phyloP scores from a whole-genome alignment of 2,113 vertebrate species.

The Silurus meridionalis region DNA sequence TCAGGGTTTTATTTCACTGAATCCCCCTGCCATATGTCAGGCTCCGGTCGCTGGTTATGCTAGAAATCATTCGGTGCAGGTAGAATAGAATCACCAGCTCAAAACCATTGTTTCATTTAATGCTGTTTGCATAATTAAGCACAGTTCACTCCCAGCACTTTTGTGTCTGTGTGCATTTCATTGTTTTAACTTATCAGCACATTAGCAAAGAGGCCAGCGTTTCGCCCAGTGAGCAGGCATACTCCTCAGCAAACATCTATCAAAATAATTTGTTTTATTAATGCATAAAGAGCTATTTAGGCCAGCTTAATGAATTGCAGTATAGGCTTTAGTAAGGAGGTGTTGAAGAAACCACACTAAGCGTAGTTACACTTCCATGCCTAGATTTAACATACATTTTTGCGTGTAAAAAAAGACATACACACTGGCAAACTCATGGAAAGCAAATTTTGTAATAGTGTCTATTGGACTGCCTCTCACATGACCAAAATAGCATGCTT shows the following conservation, averaged over 20 bases:
- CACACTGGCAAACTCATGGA: background rate
- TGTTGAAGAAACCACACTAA: background rate
- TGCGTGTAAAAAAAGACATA: background rate
- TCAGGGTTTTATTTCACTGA: constrained; percentile 41
- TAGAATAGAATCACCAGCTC: background rate
- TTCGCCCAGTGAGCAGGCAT: background rate
- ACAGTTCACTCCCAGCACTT: background rate
- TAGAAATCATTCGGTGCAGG: background rate
- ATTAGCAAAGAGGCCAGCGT: background rate
- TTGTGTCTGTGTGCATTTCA: background rate
- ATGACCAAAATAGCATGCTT: background rate
- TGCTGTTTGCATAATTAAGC: background rate
- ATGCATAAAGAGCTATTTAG: background rate
- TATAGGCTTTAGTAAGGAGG: background rate
- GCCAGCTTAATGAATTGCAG: background rate
- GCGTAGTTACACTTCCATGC: background rate
- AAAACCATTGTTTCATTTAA: background rate
- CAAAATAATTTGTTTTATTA: background rate
- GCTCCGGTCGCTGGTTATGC: constrained; percentile 11
- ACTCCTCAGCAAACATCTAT: background rate
- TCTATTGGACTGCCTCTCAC: background rate
- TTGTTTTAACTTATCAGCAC: constrained; percentile 2
- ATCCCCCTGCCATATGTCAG: constrained; percentile 36
- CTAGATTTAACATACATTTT: background rate
- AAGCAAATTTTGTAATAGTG: background rate